Evolutionary conservation across 2,888 invertebrate species (phyloP).

Genomic region (Lithophane leautieri): DNA sequence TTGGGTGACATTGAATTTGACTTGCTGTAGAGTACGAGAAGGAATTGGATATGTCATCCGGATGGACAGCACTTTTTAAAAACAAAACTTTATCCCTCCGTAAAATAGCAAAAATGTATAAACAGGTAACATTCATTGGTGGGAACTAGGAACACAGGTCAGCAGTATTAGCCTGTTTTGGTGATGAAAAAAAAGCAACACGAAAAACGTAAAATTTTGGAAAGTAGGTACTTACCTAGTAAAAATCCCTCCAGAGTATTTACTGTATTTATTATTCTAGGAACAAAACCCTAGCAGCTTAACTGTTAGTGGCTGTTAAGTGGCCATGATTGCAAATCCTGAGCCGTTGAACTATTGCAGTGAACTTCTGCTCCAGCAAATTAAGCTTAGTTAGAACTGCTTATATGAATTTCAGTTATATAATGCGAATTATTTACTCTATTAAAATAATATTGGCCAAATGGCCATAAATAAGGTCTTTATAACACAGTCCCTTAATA

Average conservation of each 20-base stretch:
- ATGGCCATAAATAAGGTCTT: neutral
- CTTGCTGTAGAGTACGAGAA: neutral
- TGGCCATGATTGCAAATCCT: slow-evolving; percentile 50
- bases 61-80: no score
- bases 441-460: neutral
- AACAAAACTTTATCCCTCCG: neutral
- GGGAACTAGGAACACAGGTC: neutral
- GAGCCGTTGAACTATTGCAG: slow-evolving; percentile 41
- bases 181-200: neutral
- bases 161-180: neutral
- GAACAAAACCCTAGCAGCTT: slow-evolving; percentile 24
- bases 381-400: slow-evolving; percentile 39
- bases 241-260: neutral
- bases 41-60: neutral
- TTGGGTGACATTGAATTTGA: slow-evolving; percentile 4
- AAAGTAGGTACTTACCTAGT: neutral
- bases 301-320: slow-evolving; percentile 33
- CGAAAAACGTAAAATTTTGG: neutral
- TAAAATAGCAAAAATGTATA: neutral
- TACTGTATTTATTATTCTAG: neutral
- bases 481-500: neutral
- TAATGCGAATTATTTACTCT: neutral
- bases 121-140: neutral
- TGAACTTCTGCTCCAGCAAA: slow-evolving; percentile 32
- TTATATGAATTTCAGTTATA: slow-evolving; percentile 2